Conservation (phyloP, 2,888 invertebrate genomes). For the Apoda limacodes region DNA sequence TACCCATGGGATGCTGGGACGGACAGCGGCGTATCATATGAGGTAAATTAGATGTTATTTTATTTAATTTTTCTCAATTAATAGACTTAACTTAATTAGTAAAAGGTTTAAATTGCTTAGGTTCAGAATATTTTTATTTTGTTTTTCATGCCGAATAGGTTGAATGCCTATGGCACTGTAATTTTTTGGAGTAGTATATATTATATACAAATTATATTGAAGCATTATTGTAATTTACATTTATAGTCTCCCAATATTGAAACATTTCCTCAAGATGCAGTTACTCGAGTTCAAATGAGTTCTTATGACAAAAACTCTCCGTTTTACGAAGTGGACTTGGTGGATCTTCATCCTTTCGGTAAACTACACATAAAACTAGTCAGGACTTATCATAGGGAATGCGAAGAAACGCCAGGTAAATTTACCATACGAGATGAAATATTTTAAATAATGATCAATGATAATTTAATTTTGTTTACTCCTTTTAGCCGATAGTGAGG, state of each 20-base stretch:
- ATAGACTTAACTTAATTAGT: too few relatives aligned
- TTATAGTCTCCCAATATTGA: conserved; percentile 46
- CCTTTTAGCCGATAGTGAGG: not conserved
- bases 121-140: too few relatives aligned
- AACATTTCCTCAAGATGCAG: conserved; percentile 49
- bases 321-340: conserved; percentile 50
- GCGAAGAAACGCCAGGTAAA: conserved; percentile 22
- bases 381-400: conserved; percentile 43
- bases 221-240: too few relatives aligned
- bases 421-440: not conserved
- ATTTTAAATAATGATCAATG: not conserved
- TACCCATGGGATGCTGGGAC: conserved; percentile 98
- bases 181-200: too few relatives aligned
- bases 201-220: too few relatives aligned
- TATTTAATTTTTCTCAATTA: not conserved
- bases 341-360: conserved; percentile 53
- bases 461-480: not conserved
- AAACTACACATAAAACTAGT: conserved; percentile 43
- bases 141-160: too few relatives aligned
- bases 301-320: conserved; percentile 54
- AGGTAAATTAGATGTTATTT: conserved; percentile 63
- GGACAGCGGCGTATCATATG: conserved; percentile 91
- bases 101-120: too few relatives aligned
- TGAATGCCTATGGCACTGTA: too few relatives aligned
- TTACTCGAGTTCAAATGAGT: conserved; percentile 47